Evolutionary conservation across 2,113 vertebrate genomes (phyloP).

Genomic region (Chinchilla lanigera): DNA sequence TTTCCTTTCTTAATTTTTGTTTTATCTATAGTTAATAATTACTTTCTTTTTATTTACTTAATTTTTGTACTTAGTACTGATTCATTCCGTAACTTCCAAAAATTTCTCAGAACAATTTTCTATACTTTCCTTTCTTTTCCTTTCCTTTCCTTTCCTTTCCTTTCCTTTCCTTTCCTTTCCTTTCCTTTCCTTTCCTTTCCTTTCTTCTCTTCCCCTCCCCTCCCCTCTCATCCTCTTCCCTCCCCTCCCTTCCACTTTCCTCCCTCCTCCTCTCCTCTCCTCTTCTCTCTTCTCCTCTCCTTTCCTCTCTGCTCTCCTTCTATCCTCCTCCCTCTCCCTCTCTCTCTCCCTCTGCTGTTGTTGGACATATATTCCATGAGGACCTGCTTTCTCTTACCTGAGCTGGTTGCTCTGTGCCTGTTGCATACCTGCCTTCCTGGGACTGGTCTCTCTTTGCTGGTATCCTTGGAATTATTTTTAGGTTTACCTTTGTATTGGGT

Average conservation of each 20-base stretch:
- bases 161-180: no score
- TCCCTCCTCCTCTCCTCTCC: neutral
- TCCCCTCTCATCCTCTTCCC: neutral
- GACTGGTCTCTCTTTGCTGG: neutral
- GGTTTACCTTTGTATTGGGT: neutral
- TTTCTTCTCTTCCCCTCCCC: no score
- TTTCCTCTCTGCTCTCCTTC: accelerated
- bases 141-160: accelerated
- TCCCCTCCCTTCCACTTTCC: neutral
- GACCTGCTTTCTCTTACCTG: neutral
- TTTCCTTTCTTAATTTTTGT: constrained; percentile 59
- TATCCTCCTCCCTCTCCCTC: no score
- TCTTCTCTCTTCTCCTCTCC: no score
- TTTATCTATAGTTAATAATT: constrained; percentile 63
- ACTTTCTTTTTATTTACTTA: constrained; percentile 44
- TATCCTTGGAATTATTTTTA: neutral
- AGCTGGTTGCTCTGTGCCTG: neutral
- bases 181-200: neutral
- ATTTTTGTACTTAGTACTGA: neutral
- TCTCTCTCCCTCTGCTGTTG: neutral
- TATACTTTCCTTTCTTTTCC: neutral
- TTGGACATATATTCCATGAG: neutral
- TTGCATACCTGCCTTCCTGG: neutral
- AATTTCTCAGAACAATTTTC: constrained; percentile 18
- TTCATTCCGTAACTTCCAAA: neutral